Evolutionary conservation across 37 sponge, comb jelly and placozoan genomes (phyloP).

Genomic region (Agelas oroides): DNA sequence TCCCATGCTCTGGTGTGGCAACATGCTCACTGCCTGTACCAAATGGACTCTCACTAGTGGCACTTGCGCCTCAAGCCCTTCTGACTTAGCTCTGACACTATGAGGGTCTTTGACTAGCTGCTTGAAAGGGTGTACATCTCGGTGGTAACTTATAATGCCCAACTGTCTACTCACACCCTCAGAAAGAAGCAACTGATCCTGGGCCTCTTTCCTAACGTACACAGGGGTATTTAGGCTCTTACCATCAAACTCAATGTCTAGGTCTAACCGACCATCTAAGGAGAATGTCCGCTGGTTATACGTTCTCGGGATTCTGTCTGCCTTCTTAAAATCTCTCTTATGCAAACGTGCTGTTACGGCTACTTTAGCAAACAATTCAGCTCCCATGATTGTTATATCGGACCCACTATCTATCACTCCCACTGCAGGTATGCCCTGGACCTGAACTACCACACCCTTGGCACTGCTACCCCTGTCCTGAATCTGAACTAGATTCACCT

Average conservation of each 20-base stretch:
- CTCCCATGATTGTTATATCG: constrained; percentile 35
- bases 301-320: constrained; percentile 8
- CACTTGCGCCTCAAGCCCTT: background rate
- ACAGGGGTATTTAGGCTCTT: constrained; percentile 1
- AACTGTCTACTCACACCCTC: constrained; percentile 11
- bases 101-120: constrained; percentile 5
- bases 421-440: constrained; percentile 36
- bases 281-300: constrained; percentile 26
- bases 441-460: constrained; percentile 34
- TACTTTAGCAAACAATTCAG: constrained; percentile 10
- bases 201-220: constrained; percentile 14
- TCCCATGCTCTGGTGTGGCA: constrained; percentile 12
- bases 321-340: constrained; percentile 26
- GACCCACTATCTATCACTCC: constrained; percentile 41
- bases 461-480: constrained; percentile 25
- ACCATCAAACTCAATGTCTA: constrained; percentile 29
- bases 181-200: background rate
- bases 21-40: constrained; percentile 17
- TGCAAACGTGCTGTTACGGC: constrained; percentile 8
- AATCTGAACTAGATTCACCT: constrained; percentile 27
- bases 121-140: background rate
- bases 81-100: background rate
- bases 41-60: constrained; percentile 26
- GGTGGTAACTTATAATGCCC: background rate
- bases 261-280: constrained; percentile 1